A percentile compares a stretch with the other conserved stretches of the same genome.
Conservation (phyloP, 92 coral and sea anemone species). For the Epizoanthus ramosus region DNA sequence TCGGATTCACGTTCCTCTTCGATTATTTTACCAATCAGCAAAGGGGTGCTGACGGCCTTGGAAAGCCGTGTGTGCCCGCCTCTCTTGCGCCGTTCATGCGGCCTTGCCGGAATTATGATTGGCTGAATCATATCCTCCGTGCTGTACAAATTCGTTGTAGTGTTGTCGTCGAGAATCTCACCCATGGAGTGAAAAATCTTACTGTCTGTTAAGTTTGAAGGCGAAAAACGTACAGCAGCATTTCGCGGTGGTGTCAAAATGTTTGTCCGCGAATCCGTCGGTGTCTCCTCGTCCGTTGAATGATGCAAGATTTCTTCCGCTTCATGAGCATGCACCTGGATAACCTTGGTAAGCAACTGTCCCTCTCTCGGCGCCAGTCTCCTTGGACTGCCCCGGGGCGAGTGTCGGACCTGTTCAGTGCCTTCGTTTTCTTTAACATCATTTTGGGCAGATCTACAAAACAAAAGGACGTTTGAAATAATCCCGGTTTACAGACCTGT, state of each 20-base stretch:
- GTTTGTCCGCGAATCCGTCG: conserved; percentile 16
- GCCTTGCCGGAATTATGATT: conserved; percentile 49
- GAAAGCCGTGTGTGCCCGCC: conserved; percentile 68
- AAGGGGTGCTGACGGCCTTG: conserved; percentile 87
- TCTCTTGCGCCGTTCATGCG: conserved; percentile 57
- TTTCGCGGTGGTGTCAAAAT: conserved; percentile 29
- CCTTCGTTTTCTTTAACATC: conserved; percentile 54
- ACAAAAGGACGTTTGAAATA: too few relatives aligned
- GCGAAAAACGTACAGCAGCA: conserved; percentile 23
- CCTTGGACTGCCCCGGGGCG: conserved; percentile 56
- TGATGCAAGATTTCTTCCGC: conserved; percentile 86
- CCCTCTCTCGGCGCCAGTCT: conserved; percentile 93
- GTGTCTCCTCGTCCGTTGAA: conserved; percentile 88
- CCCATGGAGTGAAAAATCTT: conserved; percentile 61
- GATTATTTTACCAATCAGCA: conserved; percentile 85
- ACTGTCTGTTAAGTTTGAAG: conserved; percentile 52
- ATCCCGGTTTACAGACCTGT: too few relatives aligned
- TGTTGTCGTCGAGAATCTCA: conserved; percentile 40
- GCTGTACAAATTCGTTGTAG: not conserved
- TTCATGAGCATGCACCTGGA: conserved; percentile 88
- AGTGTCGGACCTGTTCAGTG: conserved; percentile 47
- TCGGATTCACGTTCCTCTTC: conserved; percentile 99
- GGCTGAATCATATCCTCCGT: conserved; percentile 65
- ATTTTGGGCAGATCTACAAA: conserved; percentile 21
- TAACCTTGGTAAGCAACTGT: conserved; percentile 64